Evolutionary conservation across 2,888 invertebrate species (phyloP), one percentile per base, ranked within the genome.

Genomic region (Lymantria monacha): DNA sequence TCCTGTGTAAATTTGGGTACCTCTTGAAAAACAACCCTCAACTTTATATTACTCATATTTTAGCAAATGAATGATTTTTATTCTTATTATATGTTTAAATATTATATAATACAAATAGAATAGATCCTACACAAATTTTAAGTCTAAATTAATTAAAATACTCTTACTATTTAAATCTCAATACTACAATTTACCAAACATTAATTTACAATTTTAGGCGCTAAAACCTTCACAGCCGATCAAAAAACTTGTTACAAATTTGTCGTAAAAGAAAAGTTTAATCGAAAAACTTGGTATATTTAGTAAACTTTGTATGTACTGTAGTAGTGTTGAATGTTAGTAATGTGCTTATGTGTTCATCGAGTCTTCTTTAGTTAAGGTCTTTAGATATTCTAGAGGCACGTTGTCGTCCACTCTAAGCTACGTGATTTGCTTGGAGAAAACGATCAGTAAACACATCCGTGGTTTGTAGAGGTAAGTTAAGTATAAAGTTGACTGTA

Each of bases 351-450:
- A 12, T 55, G 30, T 12, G 43, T 52, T 43, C 31, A 31, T 31
- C 38, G 11, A 52, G 49, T 46, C 55, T 53, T 53, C 53, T 58
- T 22, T 53, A 50, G 44, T 44, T 48, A 30, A 33, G 45, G 44
- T 66, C 56, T 63, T 79, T 74, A 74, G 55, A 66, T 66, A 79
- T 81, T 81, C 81, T 61, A 61, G 66, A 59, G 76, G 76, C 74
- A 75, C 63, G 59, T 59, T 69, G 70, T 60, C 72, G 76, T 80
- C 79, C 79, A 77, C 79, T 81, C 61, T 55, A 22, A 42, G 58
- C 43, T 77, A 84, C 84, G 83, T 86, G 85, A 74, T 71, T 70
- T 61, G 83, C 69, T 64, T 82, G 55, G 55, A 63, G 64, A 81
- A 62, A 70, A 61, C 61, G 55, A 48, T 63, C 55, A 52, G 47